A percentile compares a stretch with the other conserved stretches of the same genome.
Evolutionary conservation across 2,797 vertebrate genomes (phyloP).

Genomic region (Loris lydekkerianus): DNA sequence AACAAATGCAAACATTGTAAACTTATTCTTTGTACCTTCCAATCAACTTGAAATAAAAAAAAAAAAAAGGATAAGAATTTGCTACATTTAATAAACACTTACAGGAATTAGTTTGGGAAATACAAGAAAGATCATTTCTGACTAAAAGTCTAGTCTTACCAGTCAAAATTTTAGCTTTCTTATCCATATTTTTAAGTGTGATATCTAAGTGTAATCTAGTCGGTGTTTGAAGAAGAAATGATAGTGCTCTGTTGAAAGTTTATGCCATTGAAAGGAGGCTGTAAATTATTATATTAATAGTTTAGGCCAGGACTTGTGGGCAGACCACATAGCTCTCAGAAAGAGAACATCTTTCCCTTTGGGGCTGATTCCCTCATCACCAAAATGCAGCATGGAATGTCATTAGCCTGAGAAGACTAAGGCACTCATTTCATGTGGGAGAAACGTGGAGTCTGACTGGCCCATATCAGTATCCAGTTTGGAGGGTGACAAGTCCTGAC

Average conservation of each 20-base stretch:
- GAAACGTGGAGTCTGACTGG: neutral
- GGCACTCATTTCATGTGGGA: neutral
- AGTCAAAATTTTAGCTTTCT: slow-evolving; percentile 11
- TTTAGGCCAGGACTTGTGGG: neutral
- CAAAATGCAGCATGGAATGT: neutral
- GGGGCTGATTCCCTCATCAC: neutral
- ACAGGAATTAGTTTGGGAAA: slow-evolving; percentile 9
- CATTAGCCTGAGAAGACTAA: neutral
- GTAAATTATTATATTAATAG: neutral
- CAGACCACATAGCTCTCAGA: neutral
- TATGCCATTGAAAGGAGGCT: neutral
- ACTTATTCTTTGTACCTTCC: too few relatives aligned
- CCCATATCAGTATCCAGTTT: neutral
- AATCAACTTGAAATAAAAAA: too few relatives aligned
- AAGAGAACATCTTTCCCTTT: neutral
- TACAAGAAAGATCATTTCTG: neutral
- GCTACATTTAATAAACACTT: neutral
- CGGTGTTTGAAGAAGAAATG: slow-evolving; percentile 42
- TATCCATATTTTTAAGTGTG: neutral
- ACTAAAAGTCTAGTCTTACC: neutral
- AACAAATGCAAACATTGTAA: too few relatives aligned
- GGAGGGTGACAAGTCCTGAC: neutral
- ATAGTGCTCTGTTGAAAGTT: neutral
- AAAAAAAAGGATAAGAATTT: neutral
- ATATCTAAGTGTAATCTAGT: neutral